phyloP scores from a whole-genome alignment of 2,113 vertebrate genomes.

The Crocuta crocuta region DNA sequence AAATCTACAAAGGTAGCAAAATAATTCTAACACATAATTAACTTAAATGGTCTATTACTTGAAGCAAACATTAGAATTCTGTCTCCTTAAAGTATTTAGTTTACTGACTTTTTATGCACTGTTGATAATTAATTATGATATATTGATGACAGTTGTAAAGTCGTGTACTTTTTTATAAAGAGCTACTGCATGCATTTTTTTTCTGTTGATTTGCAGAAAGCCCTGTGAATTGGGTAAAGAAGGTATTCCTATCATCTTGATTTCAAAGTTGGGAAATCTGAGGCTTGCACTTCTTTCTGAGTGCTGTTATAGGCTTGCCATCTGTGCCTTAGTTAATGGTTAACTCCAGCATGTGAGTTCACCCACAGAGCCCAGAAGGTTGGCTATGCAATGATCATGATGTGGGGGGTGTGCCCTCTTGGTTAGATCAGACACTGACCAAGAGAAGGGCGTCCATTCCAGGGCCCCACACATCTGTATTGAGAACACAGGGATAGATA shows the following conservation, averaged over 20 bases:
- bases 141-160: neutral
- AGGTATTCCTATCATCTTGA: neutral
- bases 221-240: neutral
- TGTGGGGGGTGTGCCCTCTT: too few relatives aligned
- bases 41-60: neutral
- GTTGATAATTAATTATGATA: conserved; percentile 57
- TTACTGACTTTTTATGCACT: conserved; percentile 18
- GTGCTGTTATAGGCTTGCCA: fast-evolving
- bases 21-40: neutral
- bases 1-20: neutral
- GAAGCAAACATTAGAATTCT: neutral
- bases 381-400: fast-evolving
- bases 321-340: neutral
- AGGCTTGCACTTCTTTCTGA: neutral
- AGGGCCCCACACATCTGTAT: fast-evolving
- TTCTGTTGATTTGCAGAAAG: conserved; percentile 41
- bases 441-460: neutral
- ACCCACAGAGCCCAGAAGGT: fast-evolving
- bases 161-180: conserved; percentile 35
- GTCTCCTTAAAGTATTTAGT: neutral
- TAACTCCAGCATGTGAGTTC: neutral
- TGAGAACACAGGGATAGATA: neutral
- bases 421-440: neutral
- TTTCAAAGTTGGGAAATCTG: neutral
- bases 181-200: conserved; percentile 21